These are phyloP conservation scores for Pangasianodon hypophthalmus DNA, from an alignment of 2,113 vertebrate genomes.

Conservation along the genomic window DNA sequence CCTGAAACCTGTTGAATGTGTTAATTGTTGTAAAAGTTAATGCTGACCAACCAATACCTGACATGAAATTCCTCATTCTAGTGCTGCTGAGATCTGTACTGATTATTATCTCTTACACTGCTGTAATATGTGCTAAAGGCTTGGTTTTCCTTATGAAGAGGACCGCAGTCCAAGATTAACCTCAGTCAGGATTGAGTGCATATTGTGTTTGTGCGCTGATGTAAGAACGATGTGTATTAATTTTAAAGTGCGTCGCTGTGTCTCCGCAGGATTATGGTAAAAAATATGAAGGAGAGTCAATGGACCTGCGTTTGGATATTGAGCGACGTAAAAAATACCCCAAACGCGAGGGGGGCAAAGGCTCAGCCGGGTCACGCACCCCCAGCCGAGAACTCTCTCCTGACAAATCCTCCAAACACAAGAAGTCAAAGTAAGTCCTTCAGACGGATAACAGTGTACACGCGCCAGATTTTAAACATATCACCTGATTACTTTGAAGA, in stretches of 20 bases:
- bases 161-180: background rate
- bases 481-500: background rate
- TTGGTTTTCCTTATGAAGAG: background rate
- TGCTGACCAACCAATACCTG: background rate
- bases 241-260: background rate
- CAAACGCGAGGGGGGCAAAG: slow-evolving; percentile 87
- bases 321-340: slow-evolving; percentile 93
- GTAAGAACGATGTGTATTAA: background rate
- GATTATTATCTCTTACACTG: background rate
- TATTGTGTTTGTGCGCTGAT: background rate
- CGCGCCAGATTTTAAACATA: background rate
- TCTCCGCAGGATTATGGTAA: slow-evolving; percentile 81
- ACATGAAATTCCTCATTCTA: background rate
- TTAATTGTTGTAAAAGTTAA: no score
- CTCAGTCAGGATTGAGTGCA: background rate
- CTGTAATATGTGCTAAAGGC: background rate
- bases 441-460: no score
- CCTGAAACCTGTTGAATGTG: background rate
- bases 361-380: slow-evolving; percentile 89
- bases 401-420: slow-evolving; percentile 93
- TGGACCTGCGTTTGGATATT: slow-evolving; percentile 96
- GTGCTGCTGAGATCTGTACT: background rate
- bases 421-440: slow-evolving; percentile 84
- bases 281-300: slow-evolving; percentile 91
- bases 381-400: slow-evolving; percentile 91